phyloP scores from a whole-genome alignment of 2,888 invertebrate species.

The Stictocephala bisonia region DNA sequence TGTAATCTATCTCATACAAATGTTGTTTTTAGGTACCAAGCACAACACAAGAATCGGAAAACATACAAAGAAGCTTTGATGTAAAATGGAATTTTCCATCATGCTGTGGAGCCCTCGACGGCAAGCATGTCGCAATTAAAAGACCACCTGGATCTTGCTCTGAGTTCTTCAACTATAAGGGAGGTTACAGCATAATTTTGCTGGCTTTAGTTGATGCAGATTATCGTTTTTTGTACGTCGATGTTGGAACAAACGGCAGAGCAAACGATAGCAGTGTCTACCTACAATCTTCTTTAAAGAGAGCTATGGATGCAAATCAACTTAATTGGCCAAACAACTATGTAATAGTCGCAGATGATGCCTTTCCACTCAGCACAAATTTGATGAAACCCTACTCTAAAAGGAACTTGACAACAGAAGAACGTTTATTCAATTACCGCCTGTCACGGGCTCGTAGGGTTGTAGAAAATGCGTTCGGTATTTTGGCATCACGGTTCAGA shows the following conservation, averaged over 20 bases:
- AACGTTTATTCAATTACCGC: constrained; percentile 34
- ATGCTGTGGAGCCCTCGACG: constrained; percentile 59
- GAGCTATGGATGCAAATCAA: constrained; percentile 16
- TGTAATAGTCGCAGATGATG: constrained; percentile 19
- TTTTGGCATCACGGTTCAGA: constrained; percentile 23
- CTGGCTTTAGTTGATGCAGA: constrained; percentile 56
- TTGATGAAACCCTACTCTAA: constrained; percentile 30
- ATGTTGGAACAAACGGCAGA: constrained; percentile 55
- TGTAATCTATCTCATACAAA: too few species aligned
- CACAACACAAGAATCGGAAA: constrained; percentile 57
- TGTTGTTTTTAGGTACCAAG: constrained; percentile 58
- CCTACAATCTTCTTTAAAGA: constrained; percentile 28
- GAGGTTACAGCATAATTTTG: constrained; percentile 55
- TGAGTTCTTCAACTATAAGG: constrained; percentile 60
- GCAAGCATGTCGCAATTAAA: constrained; percentile 61
- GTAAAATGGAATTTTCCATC: constrained; percentile 60
- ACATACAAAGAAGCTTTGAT: constrained; percentile 59
- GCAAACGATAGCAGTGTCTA: constrained; percentile 49
- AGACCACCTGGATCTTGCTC: constrained; percentile 57
- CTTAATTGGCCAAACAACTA: constrained; percentile 4
- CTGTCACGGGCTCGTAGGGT: constrained; percentile 29
- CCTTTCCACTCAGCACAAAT: constrained; percentile 9
- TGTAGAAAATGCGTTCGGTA: constrained; percentile 34
- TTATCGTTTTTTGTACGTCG: constrained; percentile 53
- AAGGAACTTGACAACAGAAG: neutral